A percentile compares a stretch with the other conserved stretches of the same genome.
These are phyloP conservation scores for Gadus macrocephalus DNA, from an alignment of 2,113 vertebrate species.

Conservation along the genomic window DNA sequence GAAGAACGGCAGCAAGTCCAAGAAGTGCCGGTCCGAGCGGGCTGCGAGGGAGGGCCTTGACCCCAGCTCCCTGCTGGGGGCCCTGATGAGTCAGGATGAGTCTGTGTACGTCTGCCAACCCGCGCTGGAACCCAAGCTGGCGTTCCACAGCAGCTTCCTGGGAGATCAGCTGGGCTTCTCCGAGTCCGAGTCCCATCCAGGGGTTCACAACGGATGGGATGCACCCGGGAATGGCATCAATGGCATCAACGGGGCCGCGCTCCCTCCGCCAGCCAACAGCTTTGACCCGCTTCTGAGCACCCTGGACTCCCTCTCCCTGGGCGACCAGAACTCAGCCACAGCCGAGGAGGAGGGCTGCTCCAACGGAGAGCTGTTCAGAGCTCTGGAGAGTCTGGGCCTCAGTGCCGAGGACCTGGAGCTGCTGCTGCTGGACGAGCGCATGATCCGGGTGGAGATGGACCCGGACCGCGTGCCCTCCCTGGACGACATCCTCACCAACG, in stretches of 20 bases:
- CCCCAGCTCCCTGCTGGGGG: conserved; percentile 66
- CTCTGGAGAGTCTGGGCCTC: conserved; percentile 72
- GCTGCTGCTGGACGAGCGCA: conserved; percentile 76
- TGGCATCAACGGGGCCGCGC: background rate
- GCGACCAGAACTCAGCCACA: conserved; percentile 38
- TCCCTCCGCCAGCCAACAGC: conserved; percentile 29
- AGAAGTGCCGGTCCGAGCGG: conserved; percentile 59
- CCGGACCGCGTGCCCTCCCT: conserved; percentile 48
- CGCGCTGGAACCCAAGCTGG: conserved; percentile 42
- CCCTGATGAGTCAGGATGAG: conserved; percentile 69
- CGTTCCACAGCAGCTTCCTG: conserved; percentile 56
- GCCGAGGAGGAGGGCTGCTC: conserved; percentile 62
- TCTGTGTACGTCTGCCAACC: conserved; percentile 63
- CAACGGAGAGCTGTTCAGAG: conserved; percentile 69
- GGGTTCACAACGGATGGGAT: conserved; percentile 46
- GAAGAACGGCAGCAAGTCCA: conserved; percentile 60
- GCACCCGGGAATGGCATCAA: conserved; percentile 14
- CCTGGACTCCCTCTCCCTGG: conserved; percentile 71
- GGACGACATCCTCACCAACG: conserved; percentile 63
- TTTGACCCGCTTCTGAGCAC: conserved; percentile 73
- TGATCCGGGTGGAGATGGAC: conserved; percentile 74
- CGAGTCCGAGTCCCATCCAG: conserved; percentile 16
- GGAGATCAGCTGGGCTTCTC: conserved; percentile 39
- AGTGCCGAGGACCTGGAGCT: conserved; percentile 76
- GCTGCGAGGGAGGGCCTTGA: conserved; percentile 43